Evolutionary conservation across 2,888 invertebrate genomes (phyloP), one percentile per base, ranked within the genome.

Genomic region (Patella pellucida): DNA sequence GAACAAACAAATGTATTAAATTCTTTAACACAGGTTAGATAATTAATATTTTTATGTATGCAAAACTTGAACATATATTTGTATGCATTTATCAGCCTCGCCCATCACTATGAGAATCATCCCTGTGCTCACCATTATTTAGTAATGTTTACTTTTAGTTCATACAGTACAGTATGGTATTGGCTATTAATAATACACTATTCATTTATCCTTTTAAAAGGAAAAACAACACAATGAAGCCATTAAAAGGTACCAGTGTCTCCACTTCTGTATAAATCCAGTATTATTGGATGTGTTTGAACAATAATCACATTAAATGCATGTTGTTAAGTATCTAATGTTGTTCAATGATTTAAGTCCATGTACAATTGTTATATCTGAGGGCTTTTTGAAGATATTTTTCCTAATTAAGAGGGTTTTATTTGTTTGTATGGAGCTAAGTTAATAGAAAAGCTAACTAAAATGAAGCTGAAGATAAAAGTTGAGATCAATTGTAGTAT

Each of bases 181-280:
- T 62, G 62, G 62, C 19, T 62, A 62, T 62, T 62, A 23, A 62
- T 62, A 62, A 62, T 62, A 62, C 19, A 62, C 41, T 41, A 62
- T 62, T 62, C 62, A 62, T 62, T 62, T 62, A 62, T 62, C 62
- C 19, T 62, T 62, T 62, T 62, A 62, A 62, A 62, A 23, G 62
- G 23, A 62, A 62, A 62, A 62, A 62, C 62, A 62, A 23, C 23
- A 62, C 62, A 62, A 62, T 62, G 23, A 23, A 62, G 62, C 62
- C 62, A 62, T 62, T 62, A 62, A 62, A 62, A 62, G 62, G 62
- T 62, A 62, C 62, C 62, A 62, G 62, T 23, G 23, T 62, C 62
- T 62, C 19, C 62, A 62, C 62, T 62, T 62, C 19, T 23, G 4
- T 62, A 62, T 62, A 62, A 41, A 62, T 62, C 62, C 62, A 23